Evolutionary conservation across 2,888 invertebrate species (phyloP), one percentile per base, ranked within the genome.

Genomic region (Synanthedon andrenaeformis): DNA sequence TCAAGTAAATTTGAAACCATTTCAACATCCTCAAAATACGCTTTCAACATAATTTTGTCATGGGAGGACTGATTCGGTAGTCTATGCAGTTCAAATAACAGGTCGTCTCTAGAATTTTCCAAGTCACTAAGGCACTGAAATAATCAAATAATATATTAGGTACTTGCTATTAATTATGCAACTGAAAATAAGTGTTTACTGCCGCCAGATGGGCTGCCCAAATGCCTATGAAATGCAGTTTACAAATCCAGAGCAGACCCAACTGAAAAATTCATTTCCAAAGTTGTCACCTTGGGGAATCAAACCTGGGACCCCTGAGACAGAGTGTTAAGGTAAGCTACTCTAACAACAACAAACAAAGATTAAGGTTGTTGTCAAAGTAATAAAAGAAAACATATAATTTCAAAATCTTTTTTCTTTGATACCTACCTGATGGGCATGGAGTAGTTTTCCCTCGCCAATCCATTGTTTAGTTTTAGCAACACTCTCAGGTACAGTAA

Each of bases 21-120:
- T 77, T 97, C 95, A 0, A 99, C 98, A 74, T 98, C 97, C 62
- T 95, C 94, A 82, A 99, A 99, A 79, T 99, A 99, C 12, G 96
- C 95, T 76, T 97, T 96, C 3, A 99, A 83, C 89, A 98, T 95
- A 53, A 95, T 93, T 74, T 94, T 96, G 73, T 97, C 97, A 61
- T 95, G 94, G 0, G 93, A 91, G 0, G 94, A 94, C 70, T 97
- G 96, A 72, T 96, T 96, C 0, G 97, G 96, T 61, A 98, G 89
- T 73, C 97, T 95, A 74, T 98, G 97, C 41, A 99, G 88, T 72
- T 99, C 99, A 75, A 95, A 96, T 19, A 99, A 81, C 35, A 99
- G 85, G 79, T 99, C 99, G 84, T 99, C 98, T 60, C 99, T 89
- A 0, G 99, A 98, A 74, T 96, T 96, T 79, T 99, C 99, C 62